Base-by-base conservation (phyloP, 2,888 invertebrate species). In the Iphiclides podalirius region DNA sequence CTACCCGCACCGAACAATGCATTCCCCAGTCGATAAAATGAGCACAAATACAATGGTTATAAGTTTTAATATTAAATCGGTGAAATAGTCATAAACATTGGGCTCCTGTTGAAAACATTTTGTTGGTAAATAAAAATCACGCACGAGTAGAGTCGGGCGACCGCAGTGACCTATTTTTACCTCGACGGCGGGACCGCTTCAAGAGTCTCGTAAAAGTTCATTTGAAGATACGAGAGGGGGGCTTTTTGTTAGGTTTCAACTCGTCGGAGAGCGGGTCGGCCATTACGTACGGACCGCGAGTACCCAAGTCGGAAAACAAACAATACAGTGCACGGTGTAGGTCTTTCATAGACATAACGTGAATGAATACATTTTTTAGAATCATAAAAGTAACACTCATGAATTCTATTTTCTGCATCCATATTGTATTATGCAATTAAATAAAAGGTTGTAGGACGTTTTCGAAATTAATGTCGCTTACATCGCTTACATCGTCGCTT, bases 211-310 rank as follows among this genome's bases (percentile, higher is more conserved):
- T 69, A 71, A 75, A 70, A 70, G 69, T 74, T 70, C 64, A 67
- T 72, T 73, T 64, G 65, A 63, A 67, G 66, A 69, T 72, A 66
- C 70, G 66, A 72, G 67, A 66, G 65, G 65, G 64, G 62, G 59
- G 63, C 55, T 58, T 63, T 65, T 67, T 67, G 70, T 64, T 59
- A 61, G 64, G 61, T 58, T 61, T 59, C 53, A 49, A 56, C 57
- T 57, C 55, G 31, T 11, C 31, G 31, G 52, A 44, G 58, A 60
- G 63, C 52, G 57, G 56, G 57, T 44, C 52, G 55, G 63, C 59
- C 64, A 62, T 66, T 61, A 63, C 58, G 58, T 48, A 41, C 43
- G 46, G 45, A 53, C 43, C 33, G 57, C 58, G 58, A 59, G 60
- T 63, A 61, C 63, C 59, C 58, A 61, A 70, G 63, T 67, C 64